Evolutionary conservation across 2,113 vertebrate genomes (phyloP).

Genomic region (Aegotheles bennettii): DNA sequence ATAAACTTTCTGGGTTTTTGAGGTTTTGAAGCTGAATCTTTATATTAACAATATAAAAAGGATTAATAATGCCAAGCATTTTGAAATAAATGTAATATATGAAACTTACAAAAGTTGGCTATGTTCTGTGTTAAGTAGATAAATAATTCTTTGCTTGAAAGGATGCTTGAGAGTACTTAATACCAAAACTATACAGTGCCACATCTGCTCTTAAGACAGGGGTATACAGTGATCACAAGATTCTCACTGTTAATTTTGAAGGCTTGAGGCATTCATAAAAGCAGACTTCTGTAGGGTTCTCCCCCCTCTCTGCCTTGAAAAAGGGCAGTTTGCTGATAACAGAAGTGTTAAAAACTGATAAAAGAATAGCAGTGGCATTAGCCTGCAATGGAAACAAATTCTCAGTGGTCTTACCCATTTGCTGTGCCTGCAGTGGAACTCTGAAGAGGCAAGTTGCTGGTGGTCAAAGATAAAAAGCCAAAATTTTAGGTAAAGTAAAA

Average conservation of each 20-base stretch:
- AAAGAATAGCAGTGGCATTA: neutral
- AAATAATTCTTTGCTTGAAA: conserved; percentile 60
- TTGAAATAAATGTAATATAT: conserved; percentile 68
- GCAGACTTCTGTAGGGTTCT: neutral
- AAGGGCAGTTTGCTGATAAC: neutral
- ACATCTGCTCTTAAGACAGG: conserved; percentile 1
- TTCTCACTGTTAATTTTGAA: neutral
- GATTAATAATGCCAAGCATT: conserved; percentile 73
- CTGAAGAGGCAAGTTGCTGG: neutral
- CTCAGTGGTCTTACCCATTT: neutral
- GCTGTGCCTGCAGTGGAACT: neutral
- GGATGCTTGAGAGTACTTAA: conserved; percentile 3
- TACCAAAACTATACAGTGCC: conserved; percentile 46
- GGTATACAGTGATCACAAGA: neutral
- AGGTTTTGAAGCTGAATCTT: conserved; percentile 72
- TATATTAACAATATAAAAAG: conserved; percentile 77
- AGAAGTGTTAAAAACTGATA: neutral
- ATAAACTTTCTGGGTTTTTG: conserved; percentile 74
- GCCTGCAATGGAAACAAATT: neutral
- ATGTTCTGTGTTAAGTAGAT: conserved; percentile 55
- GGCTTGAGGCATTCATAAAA: neutral
- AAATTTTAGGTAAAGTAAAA: neutral
- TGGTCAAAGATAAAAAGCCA: neutral
- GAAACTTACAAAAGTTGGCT: conserved; percentile 66
- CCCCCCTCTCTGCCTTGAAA: neutral